Conservation (phyloP, 2,888 invertebrate species). For the Cyrtodaria siliqua region DNA sequence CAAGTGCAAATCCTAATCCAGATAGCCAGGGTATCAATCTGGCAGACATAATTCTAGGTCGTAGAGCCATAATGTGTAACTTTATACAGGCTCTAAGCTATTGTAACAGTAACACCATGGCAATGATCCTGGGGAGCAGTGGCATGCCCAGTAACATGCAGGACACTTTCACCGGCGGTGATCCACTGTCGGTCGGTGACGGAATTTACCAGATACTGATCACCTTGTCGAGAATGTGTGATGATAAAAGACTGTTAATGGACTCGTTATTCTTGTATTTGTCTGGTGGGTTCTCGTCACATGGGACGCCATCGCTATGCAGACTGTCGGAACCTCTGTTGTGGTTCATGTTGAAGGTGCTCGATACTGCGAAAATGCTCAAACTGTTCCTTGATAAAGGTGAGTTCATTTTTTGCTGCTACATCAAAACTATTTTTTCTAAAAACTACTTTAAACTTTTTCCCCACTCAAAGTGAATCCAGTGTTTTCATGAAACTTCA, state of each 20-base stretch:
- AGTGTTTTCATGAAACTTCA: too few species aligned
- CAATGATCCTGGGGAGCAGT: constrained; percentile 89
- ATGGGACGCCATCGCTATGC: constrained; percentile 82
- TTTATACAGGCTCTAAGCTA: constrained; percentile 93
- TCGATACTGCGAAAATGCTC: constrained; percentile 92
- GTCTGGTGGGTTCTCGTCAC: constrained; percentile 68
- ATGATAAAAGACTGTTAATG: constrained; percentile 91
- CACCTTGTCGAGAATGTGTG: constrained; percentile 91
- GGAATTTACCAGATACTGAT: constrained; percentile 94
- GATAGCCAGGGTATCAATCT: constrained; percentile 65
- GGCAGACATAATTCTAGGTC: constrained; percentile 82
- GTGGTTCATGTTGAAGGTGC: constrained; percentile 92
- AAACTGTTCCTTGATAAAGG: constrained; percentile 91
- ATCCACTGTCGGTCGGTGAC: constrained; percentile 92
- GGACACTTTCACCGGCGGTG: constrained; percentile 82
- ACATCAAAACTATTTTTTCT: too few species aligned
- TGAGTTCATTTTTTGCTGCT: constrained; percentile 68
- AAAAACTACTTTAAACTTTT: too few species aligned
- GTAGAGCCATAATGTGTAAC: constrained; percentile 92
- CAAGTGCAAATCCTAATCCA: background rate
- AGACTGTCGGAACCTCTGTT: constrained; percentile 94
- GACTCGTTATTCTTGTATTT: constrained; percentile 92
- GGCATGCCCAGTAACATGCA: constrained; percentile 80
- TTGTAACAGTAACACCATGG: constrained; percentile 91
- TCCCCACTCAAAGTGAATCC: too few species aligned